phyloP scores from a whole-genome alignment of 2,113 vertebrate species.

The Cyprinodon tularosa region DNA sequence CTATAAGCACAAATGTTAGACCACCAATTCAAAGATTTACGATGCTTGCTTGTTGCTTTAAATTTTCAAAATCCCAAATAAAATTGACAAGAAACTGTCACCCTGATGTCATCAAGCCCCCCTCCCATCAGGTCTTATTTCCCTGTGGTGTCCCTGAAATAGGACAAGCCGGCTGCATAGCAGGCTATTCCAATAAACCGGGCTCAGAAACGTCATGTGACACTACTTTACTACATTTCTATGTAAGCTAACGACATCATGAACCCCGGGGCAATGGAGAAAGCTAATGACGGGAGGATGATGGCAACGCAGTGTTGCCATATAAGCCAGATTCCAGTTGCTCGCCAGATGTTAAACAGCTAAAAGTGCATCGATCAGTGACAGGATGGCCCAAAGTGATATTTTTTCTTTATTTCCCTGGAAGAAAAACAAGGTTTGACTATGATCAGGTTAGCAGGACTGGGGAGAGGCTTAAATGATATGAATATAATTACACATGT shows the following conservation, averaged over 20 bases:
- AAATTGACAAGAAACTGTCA: constrained; percentile 86
- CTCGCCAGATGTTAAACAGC: constrained; percentile 97
- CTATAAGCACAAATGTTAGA: constrained; percentile 86
- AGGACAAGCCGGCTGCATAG: constrained; percentile 90
- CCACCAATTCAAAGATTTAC: constrained; percentile 86
- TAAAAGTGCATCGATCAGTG: constrained; percentile 96
- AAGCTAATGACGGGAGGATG: constrained; percentile 98
- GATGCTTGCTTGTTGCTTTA: constrained; percentile 87
- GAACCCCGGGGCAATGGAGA: constrained; percentile 86
- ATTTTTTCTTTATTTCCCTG: constrained; percentile 31
- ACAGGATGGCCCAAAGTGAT: constrained; percentile 80
- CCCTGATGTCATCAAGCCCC: constrained; percentile 83
- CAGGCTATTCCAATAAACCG: constrained; percentile 89
- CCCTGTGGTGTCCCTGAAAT: constrained; percentile 97
- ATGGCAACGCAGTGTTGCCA: constrained; percentile 83
- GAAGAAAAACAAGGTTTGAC: constrained; percentile 39
- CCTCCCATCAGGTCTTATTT: constrained; percentile 93
- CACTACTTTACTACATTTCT: constrained; percentile 80
- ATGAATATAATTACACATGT: constrained; percentile 95
- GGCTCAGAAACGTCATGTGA: constrained; percentile 91
- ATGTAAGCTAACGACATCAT: constrained; percentile 82
- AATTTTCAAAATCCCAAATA: constrained; percentile 96
- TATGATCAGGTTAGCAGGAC: constrained; percentile 50
- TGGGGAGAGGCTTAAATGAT: constrained; percentile 89
- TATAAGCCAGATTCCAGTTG: constrained; percentile 95